Conservation (phyloP, 2,797 vertebrate genomes). For the Paratrypauchen microcephalus region DNA sequence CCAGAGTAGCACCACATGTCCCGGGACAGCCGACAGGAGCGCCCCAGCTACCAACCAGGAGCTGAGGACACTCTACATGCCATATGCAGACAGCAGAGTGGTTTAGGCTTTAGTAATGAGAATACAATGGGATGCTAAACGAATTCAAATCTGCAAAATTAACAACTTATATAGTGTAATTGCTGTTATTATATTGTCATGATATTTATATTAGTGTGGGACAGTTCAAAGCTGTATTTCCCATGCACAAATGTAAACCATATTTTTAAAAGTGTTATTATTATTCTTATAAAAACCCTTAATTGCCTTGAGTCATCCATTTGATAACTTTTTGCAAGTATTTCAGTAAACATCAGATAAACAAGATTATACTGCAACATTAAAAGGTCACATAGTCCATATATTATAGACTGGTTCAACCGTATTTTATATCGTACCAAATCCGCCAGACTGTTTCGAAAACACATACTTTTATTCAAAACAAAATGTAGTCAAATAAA, state of each 20-base stretch:
- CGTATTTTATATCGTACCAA: background rate
- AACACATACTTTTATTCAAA: background rate
- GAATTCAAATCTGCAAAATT: background rate
- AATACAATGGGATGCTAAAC: background rate
- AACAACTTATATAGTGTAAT: background rate
- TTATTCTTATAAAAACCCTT: no score
- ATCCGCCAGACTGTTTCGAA: no score
- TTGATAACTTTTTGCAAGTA: no score
- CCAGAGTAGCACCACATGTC: slow-evolving; percentile 32
- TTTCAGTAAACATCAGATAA: no score
- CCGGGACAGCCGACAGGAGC: slow-evolving; percentile 24
- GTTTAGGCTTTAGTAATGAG: background rate
- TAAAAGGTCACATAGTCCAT: background rate
- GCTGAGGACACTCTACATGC: background rate
- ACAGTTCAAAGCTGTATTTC: background rate
- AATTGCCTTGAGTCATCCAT: no score
- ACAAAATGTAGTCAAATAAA: background rate
- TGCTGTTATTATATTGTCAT: background rate
- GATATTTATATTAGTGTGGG: background rate
- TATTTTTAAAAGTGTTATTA: no score
- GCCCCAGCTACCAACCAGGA: no score
- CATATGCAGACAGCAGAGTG: background rate
- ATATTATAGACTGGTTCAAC: background rate
- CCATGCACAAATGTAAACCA: background rate
- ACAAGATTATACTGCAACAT: background rate